phyloP scores from a whole-genome alignment of 2,113 vertebrate species.

The Uria aalge region DNA sequence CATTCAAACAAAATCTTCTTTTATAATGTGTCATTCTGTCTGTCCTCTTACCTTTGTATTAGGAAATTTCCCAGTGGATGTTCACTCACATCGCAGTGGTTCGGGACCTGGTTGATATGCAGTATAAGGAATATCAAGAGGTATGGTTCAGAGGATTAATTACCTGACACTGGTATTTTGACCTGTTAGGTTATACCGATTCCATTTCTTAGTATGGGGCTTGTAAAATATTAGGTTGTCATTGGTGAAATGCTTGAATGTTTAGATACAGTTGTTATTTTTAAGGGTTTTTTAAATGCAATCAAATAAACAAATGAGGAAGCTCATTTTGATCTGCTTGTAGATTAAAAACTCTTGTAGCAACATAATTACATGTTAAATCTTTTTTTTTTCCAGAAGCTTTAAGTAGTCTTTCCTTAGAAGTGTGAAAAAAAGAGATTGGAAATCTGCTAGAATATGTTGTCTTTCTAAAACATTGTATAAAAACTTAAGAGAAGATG shows the following conservation, averaged over 20 bases:
- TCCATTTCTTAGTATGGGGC: not conserved
- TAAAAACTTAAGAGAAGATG: not conserved
- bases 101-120: slow-evolving; percentile 93
- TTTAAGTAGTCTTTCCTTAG: not conserved
- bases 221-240: not conserved
- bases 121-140: slow-evolving; percentile 97
- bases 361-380: not conserved
- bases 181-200: not conserved
- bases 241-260: not conserved
- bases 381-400: not conserved
- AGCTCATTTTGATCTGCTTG: not conserved
- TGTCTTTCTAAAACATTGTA: not conserved
- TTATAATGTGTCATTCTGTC: not conserved
- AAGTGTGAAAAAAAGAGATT: not conserved
- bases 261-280: not conserved
- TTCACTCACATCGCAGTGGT: slow-evolving; percentile 98
- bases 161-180: not conserved
- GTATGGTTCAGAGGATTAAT: slow-evolving; percentile 67
- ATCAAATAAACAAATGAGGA: not conserved
- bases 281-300: not conserved
- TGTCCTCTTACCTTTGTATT: not conserved
- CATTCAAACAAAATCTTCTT: not conserved
- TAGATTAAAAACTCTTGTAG: not conserved
- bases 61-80: slow-evolving; percentile 99
- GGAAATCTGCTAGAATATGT: not conserved